phyloP scores from a whole-genome alignment of 2,113 vertebrate species.

The Hippocampus zosterae region DNA sequence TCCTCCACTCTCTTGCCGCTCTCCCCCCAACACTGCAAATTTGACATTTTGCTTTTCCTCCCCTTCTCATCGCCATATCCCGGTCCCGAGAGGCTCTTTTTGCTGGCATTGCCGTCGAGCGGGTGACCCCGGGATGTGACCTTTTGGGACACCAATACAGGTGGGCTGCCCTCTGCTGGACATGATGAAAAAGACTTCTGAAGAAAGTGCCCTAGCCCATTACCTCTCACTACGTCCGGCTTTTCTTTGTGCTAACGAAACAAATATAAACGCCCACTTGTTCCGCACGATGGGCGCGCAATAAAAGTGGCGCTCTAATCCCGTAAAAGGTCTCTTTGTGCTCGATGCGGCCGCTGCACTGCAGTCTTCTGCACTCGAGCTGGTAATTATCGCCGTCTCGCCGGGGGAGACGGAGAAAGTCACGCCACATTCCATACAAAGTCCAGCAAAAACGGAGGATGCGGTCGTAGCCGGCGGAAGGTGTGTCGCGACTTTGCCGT shows the following conservation, averaged over 20 bases:
- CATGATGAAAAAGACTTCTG: neutral
- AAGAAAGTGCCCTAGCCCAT: neutral
- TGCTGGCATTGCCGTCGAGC: constrained; percentile 64
- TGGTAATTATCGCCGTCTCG: constrained; percentile 68
- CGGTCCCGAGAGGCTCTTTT: constrained; percentile 56
- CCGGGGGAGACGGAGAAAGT: constrained; percentile 50
- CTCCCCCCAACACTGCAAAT: constrained; percentile 14
- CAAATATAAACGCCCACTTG: constrained; percentile 27
- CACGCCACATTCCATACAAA: constrained; percentile 58
- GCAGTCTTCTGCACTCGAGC: constrained; percentile 47
- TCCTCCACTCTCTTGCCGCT: constrained; percentile 5
- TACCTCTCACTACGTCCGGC: neutral
- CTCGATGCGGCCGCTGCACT: constrained; percentile 56
- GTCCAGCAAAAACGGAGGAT: constrained; percentile 30
- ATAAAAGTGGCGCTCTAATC: constrained; percentile 60
- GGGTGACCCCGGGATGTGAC: constrained; percentile 7
- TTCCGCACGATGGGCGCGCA: constrained; percentile 38
- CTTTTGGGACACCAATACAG: no score
- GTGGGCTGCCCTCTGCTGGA: neutral
- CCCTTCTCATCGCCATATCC: constrained; percentile 19
- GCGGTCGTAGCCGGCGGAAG: constrained; percentile 27
- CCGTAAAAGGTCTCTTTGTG: constrained; percentile 71
- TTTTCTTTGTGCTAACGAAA: constrained; percentile 38
- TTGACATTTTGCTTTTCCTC: constrained; percentile 33
- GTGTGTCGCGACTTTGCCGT: constrained; percentile 35